Conservation (phyloP, 2,888 invertebrate species). For the Ophion ellenae region DNA sequence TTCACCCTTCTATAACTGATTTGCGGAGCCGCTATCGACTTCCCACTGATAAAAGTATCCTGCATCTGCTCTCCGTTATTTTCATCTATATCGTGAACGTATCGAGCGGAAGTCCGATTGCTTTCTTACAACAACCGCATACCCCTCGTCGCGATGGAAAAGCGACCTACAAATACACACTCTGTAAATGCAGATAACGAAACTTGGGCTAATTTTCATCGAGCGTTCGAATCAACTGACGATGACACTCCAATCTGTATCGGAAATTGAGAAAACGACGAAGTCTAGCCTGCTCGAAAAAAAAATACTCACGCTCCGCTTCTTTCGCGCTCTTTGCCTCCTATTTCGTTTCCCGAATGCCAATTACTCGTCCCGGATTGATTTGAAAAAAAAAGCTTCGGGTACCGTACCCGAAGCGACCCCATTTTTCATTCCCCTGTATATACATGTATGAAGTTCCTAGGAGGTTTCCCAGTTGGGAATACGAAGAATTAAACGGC, state of each 20-base stretch:
- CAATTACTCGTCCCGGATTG: slow-evolving; percentile 61
- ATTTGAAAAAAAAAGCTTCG: slow-evolving; percentile 46
- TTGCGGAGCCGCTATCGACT: background rate
- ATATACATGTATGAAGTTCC: background rate
- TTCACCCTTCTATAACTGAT: slow-evolving; percentile 3
- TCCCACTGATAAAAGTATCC: background rate
- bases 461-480: background rate
- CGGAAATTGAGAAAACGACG: slow-evolving; percentile 32
- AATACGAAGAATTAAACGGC: background rate
- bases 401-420: slow-evolving; percentile 41
- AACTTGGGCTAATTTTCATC: slow-evolving; percentile 13
- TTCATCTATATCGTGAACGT: background rate
- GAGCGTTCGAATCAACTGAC: slow-evolving; percentile 20
- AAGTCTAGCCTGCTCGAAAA: background rate
- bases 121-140: background rate
- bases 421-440: slow-evolving; percentile 36
- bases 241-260: slow-evolving; percentile 55
- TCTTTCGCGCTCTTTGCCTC: slow-evolving; percentile 31
- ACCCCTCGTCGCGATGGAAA: background rate
- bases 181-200: background rate
- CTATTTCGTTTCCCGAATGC: slow-evolving; percentile 48
- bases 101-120: background rate
- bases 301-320: background rate
- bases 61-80: background rate
- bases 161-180: background rate